Base-by-base conservation (phyloP, 2,888 invertebrate genomes). In the Thecophora atra region DNA sequence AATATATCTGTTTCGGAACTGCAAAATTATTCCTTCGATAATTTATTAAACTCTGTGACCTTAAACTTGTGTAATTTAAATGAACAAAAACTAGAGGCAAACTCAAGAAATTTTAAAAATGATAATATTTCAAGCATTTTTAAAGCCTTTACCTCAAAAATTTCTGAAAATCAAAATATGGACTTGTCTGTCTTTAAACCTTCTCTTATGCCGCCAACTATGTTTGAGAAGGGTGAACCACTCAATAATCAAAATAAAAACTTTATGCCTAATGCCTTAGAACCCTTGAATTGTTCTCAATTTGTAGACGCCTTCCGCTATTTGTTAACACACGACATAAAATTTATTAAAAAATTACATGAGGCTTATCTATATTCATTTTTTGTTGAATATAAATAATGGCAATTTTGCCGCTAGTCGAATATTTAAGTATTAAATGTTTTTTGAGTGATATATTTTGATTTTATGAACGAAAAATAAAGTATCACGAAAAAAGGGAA, bases 311-410 rank as follows among this genome's bases (percentile, higher is more conserved):
- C 97, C 37, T 91, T 97, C 82, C 91, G 93, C 80, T 93, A 96
- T 87, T 89, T 97, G 72, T 88, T 97, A 72, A 93, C 94, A 88
- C 93, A 93, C 86, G 96, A 97, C 86, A 90, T 93, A 44, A 94
- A 94, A 78, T 97, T 97, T 88, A 91, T 96, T 47, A 92, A 92
- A 82, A 95, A 94, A 86, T 88, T 97, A 75, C 96, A 97, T 83
- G 95, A 97, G 87, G 97, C 95, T 70, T 97, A 97, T 84, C 92
- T 96, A 21, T 94, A 95, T 87, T 94, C 94, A 44, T 93, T 94
- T 82, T 90, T 92, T 82, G 93, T 93, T 76, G 87, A 47, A 47
- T 47, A n/a, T 11, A 47, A n/a, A 11, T 47, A 47, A 47, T n/a
- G n/a, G n/a, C n/a, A n/a, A n/a, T n/a, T n/a, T n/a, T n/a, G n/a